Evolutionary conservation across 2,113 vertebrate genomes (phyloP).

Genomic region (Perca fluviatilis): DNA sequence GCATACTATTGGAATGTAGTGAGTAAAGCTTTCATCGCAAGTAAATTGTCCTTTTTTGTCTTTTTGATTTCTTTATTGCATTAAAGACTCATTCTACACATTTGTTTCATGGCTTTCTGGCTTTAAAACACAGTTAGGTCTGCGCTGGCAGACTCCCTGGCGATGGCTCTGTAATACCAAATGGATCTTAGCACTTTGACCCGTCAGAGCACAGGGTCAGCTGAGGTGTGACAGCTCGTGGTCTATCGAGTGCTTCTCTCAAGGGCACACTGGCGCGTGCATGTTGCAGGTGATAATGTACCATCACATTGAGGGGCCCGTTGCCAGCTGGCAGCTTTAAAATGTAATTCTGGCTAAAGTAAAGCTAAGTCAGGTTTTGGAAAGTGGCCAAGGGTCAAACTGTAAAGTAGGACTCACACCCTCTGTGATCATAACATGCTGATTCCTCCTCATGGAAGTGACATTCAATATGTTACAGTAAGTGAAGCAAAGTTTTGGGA

Average conservation of each 20-base stretch:
- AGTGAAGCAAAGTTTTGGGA: slow-evolving; percentile 9
- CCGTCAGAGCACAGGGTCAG: slow-evolving; percentile 21
- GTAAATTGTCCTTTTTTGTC: background rate
- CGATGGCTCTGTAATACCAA: background rate
- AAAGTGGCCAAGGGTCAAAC: slow-evolving; percentile 58
- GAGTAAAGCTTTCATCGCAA: no score
- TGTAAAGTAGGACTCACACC: background rate
- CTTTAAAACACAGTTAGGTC: background rate
- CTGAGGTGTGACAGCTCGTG: slow-evolving; percentile 34
- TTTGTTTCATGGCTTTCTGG: background rate
- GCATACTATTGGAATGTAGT: no score
- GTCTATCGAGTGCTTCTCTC: slow-evolving; percentile 29
- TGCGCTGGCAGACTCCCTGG: background rate
- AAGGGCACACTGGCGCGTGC: slow-evolving; percentile 45
- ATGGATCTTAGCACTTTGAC: background rate
- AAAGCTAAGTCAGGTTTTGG: slow-evolving; percentile 58
- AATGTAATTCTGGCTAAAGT: slow-evolving; percentile 38
- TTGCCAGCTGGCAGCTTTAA: slow-evolving; percentile 44
- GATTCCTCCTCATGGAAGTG: slow-evolving; percentile 21
- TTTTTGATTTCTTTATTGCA: background rate
- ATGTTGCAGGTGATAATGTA: slow-evolving; percentile 61
- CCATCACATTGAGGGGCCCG: slow-evolving; percentile 31
- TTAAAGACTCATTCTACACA: background rate
- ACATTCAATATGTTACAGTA: slow-evolving; percentile 2
- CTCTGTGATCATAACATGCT: slow-evolving; percentile 23